Percentiles rank a stretch among this genome's conserved stretches.
Evolutionary conservation across 2,888 invertebrate species (phyloP).

Genomic region (Sinotaia quadrata): DNA sequence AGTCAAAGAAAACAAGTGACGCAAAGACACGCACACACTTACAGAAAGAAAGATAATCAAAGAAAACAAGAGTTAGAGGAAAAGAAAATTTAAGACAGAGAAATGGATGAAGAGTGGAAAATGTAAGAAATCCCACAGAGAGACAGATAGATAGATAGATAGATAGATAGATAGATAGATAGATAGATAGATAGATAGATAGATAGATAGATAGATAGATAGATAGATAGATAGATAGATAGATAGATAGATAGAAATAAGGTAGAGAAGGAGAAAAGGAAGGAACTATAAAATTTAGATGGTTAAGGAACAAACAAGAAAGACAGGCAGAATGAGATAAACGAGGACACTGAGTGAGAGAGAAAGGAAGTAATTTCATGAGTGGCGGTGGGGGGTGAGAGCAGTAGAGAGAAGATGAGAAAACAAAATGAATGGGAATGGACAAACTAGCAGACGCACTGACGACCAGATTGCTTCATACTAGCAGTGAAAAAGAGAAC

Average conservation of each 20-base stretch:
- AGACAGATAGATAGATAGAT: constrained; percentile 8
- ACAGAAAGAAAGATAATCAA: not conserved
- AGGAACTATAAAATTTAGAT: not conserved
- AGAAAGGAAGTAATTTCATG: not conserved
- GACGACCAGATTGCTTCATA: not conserved
- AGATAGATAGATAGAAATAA: not conserved
- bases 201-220: not conserved
- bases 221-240: not conserved
- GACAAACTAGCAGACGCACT: not conserved
- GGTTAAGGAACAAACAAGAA: not conserved
- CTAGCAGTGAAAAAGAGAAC: not conserved
- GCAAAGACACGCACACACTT: too few species aligned
- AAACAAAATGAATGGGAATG: not conserved
- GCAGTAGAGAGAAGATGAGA: not conserved
- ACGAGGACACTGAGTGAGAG: not conserved
- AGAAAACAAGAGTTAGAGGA: not conserved
- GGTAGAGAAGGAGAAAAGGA: constrained; percentile 4
- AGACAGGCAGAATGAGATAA: constrained; percentile 2
- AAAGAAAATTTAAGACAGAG: not conserved
- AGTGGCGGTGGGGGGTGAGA: not conserved
- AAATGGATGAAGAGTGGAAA: not conserved
- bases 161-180: constrained; percentile 4
- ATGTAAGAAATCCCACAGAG: too few species aligned
- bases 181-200: not conserved
- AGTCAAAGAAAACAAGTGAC: too few species aligned